These are phyloP conservation scores for Gavialis gangeticus DNA, from an alignment of 2,113 vertebrate genomes.

Conservation along the genomic window DNA sequence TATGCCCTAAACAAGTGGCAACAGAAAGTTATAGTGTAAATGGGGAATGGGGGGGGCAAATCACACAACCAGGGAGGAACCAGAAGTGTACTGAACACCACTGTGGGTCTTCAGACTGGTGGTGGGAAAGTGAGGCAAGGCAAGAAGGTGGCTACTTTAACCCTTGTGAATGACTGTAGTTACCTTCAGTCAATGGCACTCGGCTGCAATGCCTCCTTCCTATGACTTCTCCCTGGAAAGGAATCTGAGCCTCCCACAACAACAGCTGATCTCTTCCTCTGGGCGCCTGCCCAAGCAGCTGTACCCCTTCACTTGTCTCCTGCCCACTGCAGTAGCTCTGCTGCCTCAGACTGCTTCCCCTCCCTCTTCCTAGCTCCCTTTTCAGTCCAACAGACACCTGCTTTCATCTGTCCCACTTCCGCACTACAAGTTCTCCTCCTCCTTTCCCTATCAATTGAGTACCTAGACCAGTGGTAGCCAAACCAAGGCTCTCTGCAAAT, in stretches of 20 bases:
- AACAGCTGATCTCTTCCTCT: neutral
- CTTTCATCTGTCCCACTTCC: neutral
- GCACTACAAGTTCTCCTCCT: neutral
- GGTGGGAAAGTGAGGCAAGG: neutral
- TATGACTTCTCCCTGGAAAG: neutral
- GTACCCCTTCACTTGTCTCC: neutral
- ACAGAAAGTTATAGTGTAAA: neutral
- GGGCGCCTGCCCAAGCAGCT: neutral
- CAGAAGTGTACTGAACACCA: accelerated
- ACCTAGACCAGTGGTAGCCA: neutral
- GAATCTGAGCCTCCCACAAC: too few relatives aligned
- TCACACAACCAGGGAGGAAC: neutral
- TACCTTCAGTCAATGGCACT: neutral
- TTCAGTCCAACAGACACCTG: too few relatives aligned
- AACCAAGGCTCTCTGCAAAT: too few relatives aligned
- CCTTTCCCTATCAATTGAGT: accelerated
- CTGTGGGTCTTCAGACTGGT: neutral
- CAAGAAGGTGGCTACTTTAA: neutral
- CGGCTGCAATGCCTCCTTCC: accelerated
- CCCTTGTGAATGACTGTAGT: neutral
- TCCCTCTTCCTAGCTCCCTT: neutral
- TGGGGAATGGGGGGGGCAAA: neutral
- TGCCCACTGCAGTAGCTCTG: neutral
- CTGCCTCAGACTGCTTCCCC: accelerated
- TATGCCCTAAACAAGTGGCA: neutral